A percentile compares a stretch with the other conserved stretches of the same genome.
phyloP scores from a whole-genome alignment of 2,797 vertebrate species.

The Characodon lateralis region DNA sequence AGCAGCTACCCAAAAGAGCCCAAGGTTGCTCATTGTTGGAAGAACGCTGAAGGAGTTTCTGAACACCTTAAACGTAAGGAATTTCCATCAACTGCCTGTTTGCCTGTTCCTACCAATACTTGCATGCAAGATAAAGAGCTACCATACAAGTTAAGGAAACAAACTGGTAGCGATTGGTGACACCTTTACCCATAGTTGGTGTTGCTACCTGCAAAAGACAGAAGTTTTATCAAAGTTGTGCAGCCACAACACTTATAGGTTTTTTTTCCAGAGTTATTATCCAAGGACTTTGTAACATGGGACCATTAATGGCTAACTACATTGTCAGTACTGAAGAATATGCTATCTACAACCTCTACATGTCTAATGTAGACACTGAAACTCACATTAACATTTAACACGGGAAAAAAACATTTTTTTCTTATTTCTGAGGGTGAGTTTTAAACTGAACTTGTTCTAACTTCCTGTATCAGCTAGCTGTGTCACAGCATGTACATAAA shows the following conservation, averaged over 20 bases:
- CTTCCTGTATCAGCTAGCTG: not conserved
- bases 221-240: no score
- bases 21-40: not conserved
- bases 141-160: no score
- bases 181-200: no score
- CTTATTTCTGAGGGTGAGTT: not conserved
- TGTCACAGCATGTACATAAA: no score
- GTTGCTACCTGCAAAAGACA: no score
- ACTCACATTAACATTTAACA: not conserved
- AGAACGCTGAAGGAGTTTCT: not conserved
- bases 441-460: not conserved
- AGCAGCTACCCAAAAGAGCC: not conserved
- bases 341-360: not conserved
- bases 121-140: not conserved
- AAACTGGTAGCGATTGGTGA: no score
- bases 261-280: not conserved
- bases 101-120: not conserved
- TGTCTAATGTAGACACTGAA: not conserved
- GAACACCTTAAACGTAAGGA: not conserved
- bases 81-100: not conserved
- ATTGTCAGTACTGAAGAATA: not conserved
- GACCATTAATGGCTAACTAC: not conserved
- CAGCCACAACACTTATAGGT: no score
- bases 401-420: no score
- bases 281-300: not conserved